Percentiles rank a stretch among this genome's conserved stretches.
These are phyloP conservation scores for Agapornis canus DNA, from an alignment of 2,797 vertebrate genomes.

Conservation along the genomic window DNA sequence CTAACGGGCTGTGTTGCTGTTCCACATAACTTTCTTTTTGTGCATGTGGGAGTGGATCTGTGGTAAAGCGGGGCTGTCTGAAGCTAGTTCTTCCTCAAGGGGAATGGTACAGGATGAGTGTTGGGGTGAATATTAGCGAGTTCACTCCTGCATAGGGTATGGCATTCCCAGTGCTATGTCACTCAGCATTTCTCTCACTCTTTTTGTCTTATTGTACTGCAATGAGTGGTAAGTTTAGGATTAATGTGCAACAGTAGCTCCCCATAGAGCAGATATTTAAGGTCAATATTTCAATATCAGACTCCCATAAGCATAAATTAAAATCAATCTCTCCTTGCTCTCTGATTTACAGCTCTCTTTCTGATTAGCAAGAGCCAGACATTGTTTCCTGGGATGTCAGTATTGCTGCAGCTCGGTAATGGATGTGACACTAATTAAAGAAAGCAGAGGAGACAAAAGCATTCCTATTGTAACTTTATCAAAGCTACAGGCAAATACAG, in stretches of 20 bases:
- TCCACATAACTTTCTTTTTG: background rate
- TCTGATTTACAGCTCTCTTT: background rate
- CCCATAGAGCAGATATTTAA: background rate
- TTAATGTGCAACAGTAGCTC: background rate
- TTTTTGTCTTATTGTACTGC: background rate
- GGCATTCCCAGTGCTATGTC: background rate
- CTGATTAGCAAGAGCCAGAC: background rate
- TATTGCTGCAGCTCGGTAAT: background rate
- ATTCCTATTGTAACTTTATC: background rate
- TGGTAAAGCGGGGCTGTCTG: background rate
- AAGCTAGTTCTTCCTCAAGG: background rate
- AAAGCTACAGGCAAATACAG: background rate
- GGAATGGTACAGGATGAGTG: background rate
- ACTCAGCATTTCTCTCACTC: background rate
- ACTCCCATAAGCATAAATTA: background rate
- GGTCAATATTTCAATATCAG: background rate
- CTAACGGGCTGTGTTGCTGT: background rate
- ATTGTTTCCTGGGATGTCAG: background rate
- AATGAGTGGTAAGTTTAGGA: background rate
- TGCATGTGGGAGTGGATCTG: background rate
- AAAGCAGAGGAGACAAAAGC: constrained; percentile 11
- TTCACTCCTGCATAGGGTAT: background rate
- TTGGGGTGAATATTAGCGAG: background rate
- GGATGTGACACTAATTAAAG: constrained; percentile 13
- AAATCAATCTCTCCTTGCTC: background rate